These are phyloP conservation scores for Tridacna gigas DNA, from an alignment of 2,888 invertebrate genomes.

Conservation along the genomic window DNA sequence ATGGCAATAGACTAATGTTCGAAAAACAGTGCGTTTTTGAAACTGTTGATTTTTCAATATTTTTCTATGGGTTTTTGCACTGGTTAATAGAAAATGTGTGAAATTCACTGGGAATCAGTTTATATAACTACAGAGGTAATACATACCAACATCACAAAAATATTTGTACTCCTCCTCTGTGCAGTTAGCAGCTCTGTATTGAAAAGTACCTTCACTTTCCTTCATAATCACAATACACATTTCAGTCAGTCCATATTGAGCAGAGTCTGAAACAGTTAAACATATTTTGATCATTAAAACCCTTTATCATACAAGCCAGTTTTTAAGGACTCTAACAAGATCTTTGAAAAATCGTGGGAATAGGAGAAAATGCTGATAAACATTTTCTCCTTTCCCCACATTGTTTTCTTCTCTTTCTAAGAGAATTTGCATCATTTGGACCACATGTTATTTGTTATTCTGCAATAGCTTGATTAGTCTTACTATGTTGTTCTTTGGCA, in stretches of 20 bases:
- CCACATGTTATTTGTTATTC: no score
- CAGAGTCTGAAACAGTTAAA: background rate
- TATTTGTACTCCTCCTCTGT: background rate
- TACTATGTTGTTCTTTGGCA: no score
- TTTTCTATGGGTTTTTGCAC: no score
- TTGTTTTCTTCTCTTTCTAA: background rate
- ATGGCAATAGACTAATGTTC: no score
- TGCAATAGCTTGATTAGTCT: no score
- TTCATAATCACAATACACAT: conserved; percentile 1
- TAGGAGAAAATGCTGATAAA: background rate
- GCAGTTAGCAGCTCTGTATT: conserved; percentile 11
- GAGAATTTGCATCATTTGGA: background rate
- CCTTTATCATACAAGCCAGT: background rate
- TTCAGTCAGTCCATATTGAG: background rate
- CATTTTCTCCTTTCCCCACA: conserved; percentile 21
- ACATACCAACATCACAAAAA: conserved; percentile 17
- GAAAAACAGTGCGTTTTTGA: no score
- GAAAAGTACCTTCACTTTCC: background rate
- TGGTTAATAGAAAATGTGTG: no score
- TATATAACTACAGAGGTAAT: no score
- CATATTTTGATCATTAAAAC: no score
- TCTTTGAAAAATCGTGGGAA: background rate
- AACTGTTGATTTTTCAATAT: no score
- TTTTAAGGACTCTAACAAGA: no score
- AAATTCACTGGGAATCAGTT: no score